These are phyloP conservation scores for Gambusia affinis DNA, from an alignment of 2,113 vertebrate genomes.

Conservation along the genomic window DNA sequence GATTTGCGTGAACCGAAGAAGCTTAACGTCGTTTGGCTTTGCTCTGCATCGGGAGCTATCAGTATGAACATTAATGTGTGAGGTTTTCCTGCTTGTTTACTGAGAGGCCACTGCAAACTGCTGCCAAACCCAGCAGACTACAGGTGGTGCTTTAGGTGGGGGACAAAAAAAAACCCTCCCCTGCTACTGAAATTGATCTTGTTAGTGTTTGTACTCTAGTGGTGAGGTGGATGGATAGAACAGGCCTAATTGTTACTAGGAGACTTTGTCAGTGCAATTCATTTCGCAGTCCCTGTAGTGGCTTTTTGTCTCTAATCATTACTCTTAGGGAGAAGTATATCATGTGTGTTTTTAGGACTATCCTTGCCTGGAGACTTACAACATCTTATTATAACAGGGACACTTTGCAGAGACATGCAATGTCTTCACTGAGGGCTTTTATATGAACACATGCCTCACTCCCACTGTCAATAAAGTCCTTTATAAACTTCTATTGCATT, in stretches of 20 bases:
- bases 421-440: neutral
- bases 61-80: neutral
- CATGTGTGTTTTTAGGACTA: slow-evolving; percentile 1
- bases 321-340: neutral
- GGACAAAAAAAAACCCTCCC: neutral
- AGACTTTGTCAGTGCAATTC: too few species aligned
- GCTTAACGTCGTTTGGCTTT: neutral
- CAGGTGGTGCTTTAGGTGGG: neutral
- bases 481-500: neutral
- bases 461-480: neutral
- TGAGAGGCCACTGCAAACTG: neutral
- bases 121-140: neutral
- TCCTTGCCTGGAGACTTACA: slow-evolving; percentile 13
- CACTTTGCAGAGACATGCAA: slow-evolving; percentile 2
- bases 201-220: neutral
- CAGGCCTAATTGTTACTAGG: neutral
- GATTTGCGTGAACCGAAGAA: neutral
- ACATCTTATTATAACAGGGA: slow-evolving; percentile 3
- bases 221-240: neutral
- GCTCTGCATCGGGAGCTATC: neutral
- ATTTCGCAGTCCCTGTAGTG: neutral
- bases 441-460: neutral
- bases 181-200: neutral
- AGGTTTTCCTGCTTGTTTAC: neutral
- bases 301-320: neutral